These are phyloP conservation scores for Lepidurus couesii DNA, from an alignment of 1,140 invertebrate species.

Conservation along the genomic window DNA sequence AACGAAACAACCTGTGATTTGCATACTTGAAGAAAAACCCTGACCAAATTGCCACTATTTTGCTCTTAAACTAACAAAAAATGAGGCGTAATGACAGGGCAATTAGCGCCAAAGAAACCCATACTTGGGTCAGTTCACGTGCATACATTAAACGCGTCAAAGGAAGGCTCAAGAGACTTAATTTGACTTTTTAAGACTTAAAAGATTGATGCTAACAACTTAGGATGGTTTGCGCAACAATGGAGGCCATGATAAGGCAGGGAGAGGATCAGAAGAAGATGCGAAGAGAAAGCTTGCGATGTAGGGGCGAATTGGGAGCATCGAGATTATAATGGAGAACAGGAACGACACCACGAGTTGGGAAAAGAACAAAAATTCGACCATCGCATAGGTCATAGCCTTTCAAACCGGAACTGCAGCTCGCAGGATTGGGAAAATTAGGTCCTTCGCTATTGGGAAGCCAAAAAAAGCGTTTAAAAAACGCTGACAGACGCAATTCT, in stretches of 20 bases:
- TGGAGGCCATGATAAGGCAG: not conserved
- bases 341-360: not conserved
- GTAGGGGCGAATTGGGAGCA: not conserved
- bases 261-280: not conserved
- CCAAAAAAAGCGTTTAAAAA: not conserved
- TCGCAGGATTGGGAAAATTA: not conserved
- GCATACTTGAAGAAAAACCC: not conserved
- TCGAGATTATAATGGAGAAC: slow-evolving; percentile 15
- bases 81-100: no score
- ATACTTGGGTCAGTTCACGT: no score
- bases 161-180: no score
- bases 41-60: not conserved
- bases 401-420: slow-evolving; percentile 10
- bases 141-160: no score
- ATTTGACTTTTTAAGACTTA: no score
- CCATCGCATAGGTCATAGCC: slow-evolving; percentile 8
- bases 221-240: not conserved
- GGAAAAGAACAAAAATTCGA: not conserved
- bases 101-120: no score
- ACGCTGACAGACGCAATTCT: not conserved
- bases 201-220: not conserved
- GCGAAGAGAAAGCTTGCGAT: slow-evolving; percentile 21
- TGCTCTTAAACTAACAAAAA: no score
- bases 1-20: not conserved
- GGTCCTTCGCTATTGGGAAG: not conserved